Evolutionary conservation across 2,888 invertebrate genomes (phyloP), one percentile per base, ranked within the genome.

Genomic region (Apoderus coryli): DNA sequence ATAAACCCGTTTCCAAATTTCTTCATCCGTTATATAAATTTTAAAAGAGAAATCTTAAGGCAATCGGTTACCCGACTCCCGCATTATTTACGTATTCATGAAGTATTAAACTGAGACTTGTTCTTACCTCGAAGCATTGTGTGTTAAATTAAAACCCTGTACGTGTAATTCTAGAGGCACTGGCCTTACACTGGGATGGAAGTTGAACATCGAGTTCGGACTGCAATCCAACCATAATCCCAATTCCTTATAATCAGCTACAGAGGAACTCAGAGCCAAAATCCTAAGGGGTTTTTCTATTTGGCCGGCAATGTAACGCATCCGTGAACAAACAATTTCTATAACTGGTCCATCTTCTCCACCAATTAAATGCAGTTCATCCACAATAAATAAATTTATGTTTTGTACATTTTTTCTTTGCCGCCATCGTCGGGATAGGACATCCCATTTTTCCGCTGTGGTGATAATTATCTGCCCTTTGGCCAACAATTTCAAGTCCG

Each of bases 401-500:
- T 89, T 93, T 51, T 96, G 96, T 0, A 99, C 95, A 54, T 93
- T 92, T 60, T 96, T 96, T 16, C 98, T 70, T 49, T 98, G 96
- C 49, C 98, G 98, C 98, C 98, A 99, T 39, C 98, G 69, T 32
- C 98, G 68, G 0, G 98, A 98, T 3, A 98, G 64, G 3, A 98
- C 89, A 54, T 99, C 98, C 98, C 98, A 99, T 47, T 93, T 92
- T 51, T 96, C 95, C 0, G 95, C 93, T 0, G 95, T 96, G 3
- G 89, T 84, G 38, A 99, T 76, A 24, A 98, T 82, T n/a, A 98
- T 76, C 57, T 96, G 89, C 1, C 90, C 92, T 54, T 90, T 85
- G 22, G 84, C 84, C 11, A 95, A 59, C 1, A 85, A 56, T 53
- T 98, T 98, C 46, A 96, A 70, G 61, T 99, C 98, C 0, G 92